Evolutionary conservation across 2,888 invertebrate species (phyloP), one percentile per base, ranked within the genome.

Genomic region (Cosmorhoe ocellata): DNA sequence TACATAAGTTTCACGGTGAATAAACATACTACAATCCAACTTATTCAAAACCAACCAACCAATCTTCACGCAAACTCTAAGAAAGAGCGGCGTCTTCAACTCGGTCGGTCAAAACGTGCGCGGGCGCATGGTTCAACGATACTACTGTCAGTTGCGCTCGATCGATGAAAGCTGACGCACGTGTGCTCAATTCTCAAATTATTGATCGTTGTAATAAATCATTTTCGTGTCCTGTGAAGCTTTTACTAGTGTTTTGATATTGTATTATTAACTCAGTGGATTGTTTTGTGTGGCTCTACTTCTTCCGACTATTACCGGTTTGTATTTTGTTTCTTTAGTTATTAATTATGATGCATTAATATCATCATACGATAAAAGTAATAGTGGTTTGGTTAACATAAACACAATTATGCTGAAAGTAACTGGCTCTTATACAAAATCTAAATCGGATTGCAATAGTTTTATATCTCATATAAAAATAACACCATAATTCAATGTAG

Each of bases 1-100:
- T 88, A 89, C 81, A 78, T 77, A 72, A 70, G 74, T 74, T 81
- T 76, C 77, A 84, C 79, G 81, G 76, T 79, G 84, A 77, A 86
- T 84, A 88, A 86, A 88, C 84, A 86, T 63, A 59, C 57, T 46
- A 46, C 40, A 51, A 75, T 3, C 58, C 70, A 14, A 42, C 62
- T 51, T 48, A 57, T 55, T 74, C 46, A 34, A 65, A 64, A 62
- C 18, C 22, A 22, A 62, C 18, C 22, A 22, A 26, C 14, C 32
- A 43, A 41, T 33, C 34, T 32, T 14, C 47, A 40, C 37, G 45
- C 10, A 42, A 58, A 51, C 41, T 55, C 31, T 31, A 56, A 46
- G 49, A 51, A 59, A 46, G 6, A 8, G 39, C 26, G 34, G 33
- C 51, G 43, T 69, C 72, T 73, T 74, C 1, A 74, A 84, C 43